A percentile compares a stretch with the other conserved stretches of the same genome.
phyloP scores from a whole-genome alignment of 30 jellyfish, hydroid and myxozoan genomes.

The Catostylus mosaicus region DNA sequence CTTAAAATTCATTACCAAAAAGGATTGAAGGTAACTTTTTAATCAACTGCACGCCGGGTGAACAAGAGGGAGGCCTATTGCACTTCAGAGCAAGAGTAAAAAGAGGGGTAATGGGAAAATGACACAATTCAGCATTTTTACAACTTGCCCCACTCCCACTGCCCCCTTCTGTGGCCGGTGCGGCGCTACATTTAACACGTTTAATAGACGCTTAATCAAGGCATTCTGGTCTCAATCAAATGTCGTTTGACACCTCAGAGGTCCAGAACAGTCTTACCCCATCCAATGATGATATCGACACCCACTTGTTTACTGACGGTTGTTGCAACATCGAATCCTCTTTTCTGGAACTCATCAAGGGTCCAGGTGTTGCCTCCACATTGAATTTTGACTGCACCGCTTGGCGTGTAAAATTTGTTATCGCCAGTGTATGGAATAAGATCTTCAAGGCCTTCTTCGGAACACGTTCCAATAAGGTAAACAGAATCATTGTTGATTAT shows the following conservation, averaged over 20 bases:
- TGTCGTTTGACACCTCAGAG: conserved; percentile 8
- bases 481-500: conserved; percentile 53
- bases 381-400: conserved; percentile 63
- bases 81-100: too few species aligned
- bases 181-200: too few species aligned
- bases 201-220: too few species aligned
- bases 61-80: too few species aligned
- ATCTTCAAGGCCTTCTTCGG: conserved; percentile 57
- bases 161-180: too few species aligned
- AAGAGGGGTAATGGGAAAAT: too few species aligned
- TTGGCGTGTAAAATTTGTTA: conserved; percentile 81
- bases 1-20: too few species aligned
- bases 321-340: conserved; percentile 79
- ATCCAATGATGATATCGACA: conserved; percentile 53
- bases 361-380: conserved; percentile 89
- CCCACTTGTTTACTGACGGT: conserved; percentile 44
- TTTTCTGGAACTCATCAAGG: conserved; percentile 72
- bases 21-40: too few species aligned
- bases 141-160: too few species aligned
- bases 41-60: too few species aligned
- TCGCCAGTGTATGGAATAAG: conserved; percentile 76
- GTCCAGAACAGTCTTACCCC: conserved; percentile 85
- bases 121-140: too few species aligned
- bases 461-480: conserved; percentile 83
- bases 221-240: not conserved